Conservation (phyloP, 92 coral and sea anemone species). For the Bergia sp. region DNA sequence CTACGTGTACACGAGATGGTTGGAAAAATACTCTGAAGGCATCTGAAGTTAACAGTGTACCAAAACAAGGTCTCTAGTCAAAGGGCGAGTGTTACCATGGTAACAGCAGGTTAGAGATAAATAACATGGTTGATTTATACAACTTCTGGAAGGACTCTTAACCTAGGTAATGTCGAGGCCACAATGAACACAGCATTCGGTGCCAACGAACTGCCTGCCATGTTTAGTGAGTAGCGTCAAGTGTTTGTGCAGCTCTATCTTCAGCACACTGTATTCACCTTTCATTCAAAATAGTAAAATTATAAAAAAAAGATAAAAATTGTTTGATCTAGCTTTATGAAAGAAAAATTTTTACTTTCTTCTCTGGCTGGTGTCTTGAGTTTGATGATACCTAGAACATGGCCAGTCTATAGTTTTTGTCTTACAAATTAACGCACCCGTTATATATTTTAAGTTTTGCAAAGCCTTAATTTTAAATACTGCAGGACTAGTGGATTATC, state of each 20-base stretch:
- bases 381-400: background rate
- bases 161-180: background rate
- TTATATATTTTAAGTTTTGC: slow-evolving; percentile 12
- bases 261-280: background rate
- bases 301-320: slow-evolving; percentile 23
- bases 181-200: too few species aligned
- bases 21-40: too few species aligned
- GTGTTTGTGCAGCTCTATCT: background rate
- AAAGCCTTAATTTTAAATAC: slow-evolving; percentile 45
- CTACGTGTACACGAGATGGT: too few species aligned
- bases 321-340: background rate
- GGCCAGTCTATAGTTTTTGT: background rate
- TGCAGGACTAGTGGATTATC: slow-evolving; percentile 27
- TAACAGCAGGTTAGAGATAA: background rate
- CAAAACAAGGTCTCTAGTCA: too few species aligned
- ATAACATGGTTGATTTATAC: too few species aligned
- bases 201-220: background rate
- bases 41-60: too few species aligned
- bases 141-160: background rate
- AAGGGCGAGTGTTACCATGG: background rate
- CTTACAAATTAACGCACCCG: background rate
- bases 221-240: background rate
- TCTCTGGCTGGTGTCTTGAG: background rate
- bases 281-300: slow-evolving; percentile 12
- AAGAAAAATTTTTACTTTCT: background rate